phyloP scores from a whole-genome alignment of 2,888 invertebrate species.

The Drosophila rellima region DNA sequence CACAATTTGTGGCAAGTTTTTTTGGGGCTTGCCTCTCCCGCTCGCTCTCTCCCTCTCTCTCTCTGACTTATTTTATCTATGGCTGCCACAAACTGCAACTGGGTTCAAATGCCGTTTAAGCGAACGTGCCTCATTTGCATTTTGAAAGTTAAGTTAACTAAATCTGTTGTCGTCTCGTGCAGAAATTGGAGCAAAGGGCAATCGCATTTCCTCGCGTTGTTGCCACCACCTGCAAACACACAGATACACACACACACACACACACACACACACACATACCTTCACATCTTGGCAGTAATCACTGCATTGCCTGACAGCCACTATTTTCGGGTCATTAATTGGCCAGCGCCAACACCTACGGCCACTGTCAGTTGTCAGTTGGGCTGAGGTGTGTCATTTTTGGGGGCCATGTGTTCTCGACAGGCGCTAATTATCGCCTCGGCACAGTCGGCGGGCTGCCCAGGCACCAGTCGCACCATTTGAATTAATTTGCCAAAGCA shows the following conservation, averaged over 20 bases:
- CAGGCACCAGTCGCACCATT: conserved; percentile 34
- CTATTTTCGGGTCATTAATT: conserved; percentile 56
- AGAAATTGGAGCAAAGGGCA: conserved; percentile 78
- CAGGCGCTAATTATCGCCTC: conserved; percentile 79
- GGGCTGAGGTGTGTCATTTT: conserved; percentile 55
- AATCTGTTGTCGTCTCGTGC: conserved; percentile 51
- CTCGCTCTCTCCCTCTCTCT: background rate
- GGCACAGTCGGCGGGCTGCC: conserved; percentile 58
- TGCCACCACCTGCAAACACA: conserved; percentile 47
- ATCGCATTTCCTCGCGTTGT: conserved; percentile 57
- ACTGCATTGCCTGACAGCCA: conserved; percentile 46
- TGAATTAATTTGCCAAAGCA: conserved; percentile 70
- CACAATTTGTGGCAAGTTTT: conserved; percentile 75
- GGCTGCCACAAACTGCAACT: conserved; percentile 5
- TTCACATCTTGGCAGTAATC: conserved; percentile 35
- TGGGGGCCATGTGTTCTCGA: conserved; percentile 73
- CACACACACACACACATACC: conserved; percentile 2
- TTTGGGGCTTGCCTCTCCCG: conserved; percentile 38
- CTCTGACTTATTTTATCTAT: conserved; percentile 7
- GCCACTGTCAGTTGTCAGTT: conserved; percentile 39
- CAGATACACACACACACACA: conserved; percentile 10
- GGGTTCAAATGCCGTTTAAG: conserved; percentile 71
- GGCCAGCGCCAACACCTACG: conserved; percentile 57
- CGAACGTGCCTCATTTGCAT: conserved; percentile 76
- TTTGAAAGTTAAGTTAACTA: conserved; percentile 63